These are phyloP conservation scores for Catotricha subobsoleta DNA, from an alignment of 2,888 invertebrate species.

Conservation along the genomic window DNA sequence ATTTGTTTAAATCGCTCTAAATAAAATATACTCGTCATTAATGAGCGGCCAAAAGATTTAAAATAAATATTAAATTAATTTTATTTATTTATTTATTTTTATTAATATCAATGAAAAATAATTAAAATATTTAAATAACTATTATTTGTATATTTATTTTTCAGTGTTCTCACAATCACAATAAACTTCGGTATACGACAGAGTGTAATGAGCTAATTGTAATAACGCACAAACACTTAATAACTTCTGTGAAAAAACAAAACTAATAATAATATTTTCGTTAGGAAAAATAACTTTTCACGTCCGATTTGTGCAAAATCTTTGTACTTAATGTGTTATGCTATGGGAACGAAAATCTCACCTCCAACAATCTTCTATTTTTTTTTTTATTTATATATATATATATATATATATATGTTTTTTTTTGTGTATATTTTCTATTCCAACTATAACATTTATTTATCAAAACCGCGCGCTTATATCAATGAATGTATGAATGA, in stretches of 20 bases:
- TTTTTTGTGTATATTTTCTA: conserved; percentile 18
- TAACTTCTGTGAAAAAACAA: background rate
- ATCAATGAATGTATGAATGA: too few species aligned
- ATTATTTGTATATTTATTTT: too few species aligned
- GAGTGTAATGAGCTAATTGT: background rate
- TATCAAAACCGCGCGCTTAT: conserved; percentile 29
- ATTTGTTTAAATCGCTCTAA: too few species aligned
- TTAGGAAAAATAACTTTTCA: conserved; percentile 4
- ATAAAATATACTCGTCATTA: too few species aligned
- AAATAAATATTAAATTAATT: too few species aligned
- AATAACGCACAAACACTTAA: background rate
- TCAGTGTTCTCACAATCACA: too few species aligned
- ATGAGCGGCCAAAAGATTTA: too few species aligned
- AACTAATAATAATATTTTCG: background rate
- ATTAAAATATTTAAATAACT: too few species aligned
- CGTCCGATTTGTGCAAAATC: conserved; percentile 6
- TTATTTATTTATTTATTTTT: too few species aligned
- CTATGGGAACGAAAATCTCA: conserved; percentile 16
- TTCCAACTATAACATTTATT: conserved; percentile 30
- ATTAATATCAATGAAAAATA: too few species aligned
- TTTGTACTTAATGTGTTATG: conserved; percentile 6
- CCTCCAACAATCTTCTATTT: conserved; percentile 18
- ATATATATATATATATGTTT: background rate
- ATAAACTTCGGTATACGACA: too few species aligned
- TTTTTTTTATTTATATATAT: background rate